phyloP scores from a whole-genome alignment of 2,113 vertebrate genomes.

The Rattus norvegicus region DNA sequence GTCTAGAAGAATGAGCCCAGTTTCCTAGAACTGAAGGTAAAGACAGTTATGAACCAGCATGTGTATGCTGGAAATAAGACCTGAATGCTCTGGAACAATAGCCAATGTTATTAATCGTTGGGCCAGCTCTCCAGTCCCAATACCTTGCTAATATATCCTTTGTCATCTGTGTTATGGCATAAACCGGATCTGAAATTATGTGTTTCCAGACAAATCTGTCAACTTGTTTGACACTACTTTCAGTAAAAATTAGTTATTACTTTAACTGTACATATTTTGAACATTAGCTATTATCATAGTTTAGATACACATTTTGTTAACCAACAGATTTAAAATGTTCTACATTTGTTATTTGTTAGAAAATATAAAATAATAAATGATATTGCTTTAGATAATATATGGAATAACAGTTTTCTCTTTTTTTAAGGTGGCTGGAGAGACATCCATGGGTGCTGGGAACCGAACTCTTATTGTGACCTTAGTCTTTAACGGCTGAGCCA shows the following conservation, averaged over 20 bases:
- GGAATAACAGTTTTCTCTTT: not conserved
- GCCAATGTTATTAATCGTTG: not conserved
- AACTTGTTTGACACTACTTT: not conserved
- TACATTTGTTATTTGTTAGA: not conserved
- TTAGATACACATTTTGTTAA: not conserved
- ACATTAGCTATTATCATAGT: not conserved
- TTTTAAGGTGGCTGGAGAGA: too few relatives aligned
- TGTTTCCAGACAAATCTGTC: not conserved
- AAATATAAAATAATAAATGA: not conserved
- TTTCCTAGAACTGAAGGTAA: not conserved
- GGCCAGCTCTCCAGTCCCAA: not conserved
- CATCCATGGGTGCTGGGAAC: too few relatives aligned
- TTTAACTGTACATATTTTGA: conserved; percentile 3
- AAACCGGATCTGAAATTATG: not conserved
- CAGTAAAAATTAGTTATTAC: not conserved
- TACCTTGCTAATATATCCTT: not conserved
- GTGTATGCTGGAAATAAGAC: not conserved
- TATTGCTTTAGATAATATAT: not conserved
- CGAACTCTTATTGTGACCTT: too few relatives aligned
- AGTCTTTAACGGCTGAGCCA: too few relatives aligned
- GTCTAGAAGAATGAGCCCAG: not conserved
- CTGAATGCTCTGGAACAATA: not conserved
- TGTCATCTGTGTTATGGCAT: not conserved
- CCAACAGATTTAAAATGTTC: not conserved
- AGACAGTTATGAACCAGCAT: not conserved